Evolutionary conservation across 2,888 invertebrate genomes (phyloP).

Genomic region (Allophyes oxyacanthae): DNA sequence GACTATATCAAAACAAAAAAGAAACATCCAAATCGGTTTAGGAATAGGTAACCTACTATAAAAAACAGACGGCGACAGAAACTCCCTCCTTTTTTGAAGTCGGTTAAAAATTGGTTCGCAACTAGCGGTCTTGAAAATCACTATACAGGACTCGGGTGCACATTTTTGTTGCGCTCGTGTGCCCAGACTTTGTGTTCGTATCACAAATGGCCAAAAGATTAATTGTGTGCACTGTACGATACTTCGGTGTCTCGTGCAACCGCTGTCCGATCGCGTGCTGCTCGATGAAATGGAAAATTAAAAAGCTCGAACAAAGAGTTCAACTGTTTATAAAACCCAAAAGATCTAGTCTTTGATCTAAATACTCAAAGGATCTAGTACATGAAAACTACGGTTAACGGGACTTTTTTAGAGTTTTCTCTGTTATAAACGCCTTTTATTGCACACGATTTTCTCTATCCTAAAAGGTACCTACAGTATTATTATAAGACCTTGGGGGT

Average conservation of each 20-base stretch:
- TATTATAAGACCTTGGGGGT: constrained; percentile 17
- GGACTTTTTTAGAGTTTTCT: constrained; percentile 1
- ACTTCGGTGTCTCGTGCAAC: constrained; percentile 31
- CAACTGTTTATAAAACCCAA: constrained; percentile 17
- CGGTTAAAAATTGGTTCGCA: no score
- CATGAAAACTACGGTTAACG: no score
- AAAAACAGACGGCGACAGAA: no score
- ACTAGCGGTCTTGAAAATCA: no score
- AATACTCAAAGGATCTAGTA: no score
- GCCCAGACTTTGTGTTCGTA: constrained; percentile 27
- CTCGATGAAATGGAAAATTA: constrained; percentile 45
- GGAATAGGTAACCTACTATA: no score
- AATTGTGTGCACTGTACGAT: constrained; percentile 20
- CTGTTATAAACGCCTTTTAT: constrained; percentile 25
- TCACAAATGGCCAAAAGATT: constrained; percentile 31
- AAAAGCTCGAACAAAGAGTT: constrained; percentile 37
- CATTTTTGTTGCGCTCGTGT: constrained; percentile 15
- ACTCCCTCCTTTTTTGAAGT: no score
- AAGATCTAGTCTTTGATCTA: no score
- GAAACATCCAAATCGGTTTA: no score
- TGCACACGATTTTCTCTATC: constrained; percentile 15
- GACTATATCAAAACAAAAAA: no score
- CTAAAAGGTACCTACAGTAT: constrained; percentile 2
- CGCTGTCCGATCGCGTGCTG: constrained; percentile 34
- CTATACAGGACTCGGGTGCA: no score